Evolutionary conservation across 2,888 invertebrate species (phyloP).

Genomic region (Agrotis ipsilon): DNA sequence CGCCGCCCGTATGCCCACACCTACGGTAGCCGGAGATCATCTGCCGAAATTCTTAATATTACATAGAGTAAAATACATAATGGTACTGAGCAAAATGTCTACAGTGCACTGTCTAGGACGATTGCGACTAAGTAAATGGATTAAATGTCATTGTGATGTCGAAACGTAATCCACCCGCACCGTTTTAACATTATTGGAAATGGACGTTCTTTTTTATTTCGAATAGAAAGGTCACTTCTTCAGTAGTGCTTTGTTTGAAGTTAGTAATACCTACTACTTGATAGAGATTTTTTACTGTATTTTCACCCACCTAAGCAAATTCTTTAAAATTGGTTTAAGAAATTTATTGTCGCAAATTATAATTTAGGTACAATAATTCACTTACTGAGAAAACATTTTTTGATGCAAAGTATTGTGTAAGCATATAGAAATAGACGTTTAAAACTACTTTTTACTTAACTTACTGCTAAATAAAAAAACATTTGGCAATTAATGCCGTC

Average conservation of each 20-base stretch:
- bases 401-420: too few species aligned
- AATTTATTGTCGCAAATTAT: too few species aligned
- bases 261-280: background rate
- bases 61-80: too few species aligned
- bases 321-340: too few species aligned
- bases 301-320: background rate
- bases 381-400: too few species aligned
- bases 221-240: background rate
- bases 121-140: constrained; percentile 47
- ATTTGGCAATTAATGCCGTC: background rate
- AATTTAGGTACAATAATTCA: too few species aligned
- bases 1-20: too few species aligned
- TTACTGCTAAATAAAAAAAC: background rate
- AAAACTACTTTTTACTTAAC: too few species aligned
- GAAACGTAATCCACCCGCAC: constrained; percentile 32
- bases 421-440: too few species aligned
- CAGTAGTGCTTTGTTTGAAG: background rate
- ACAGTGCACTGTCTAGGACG: constrained; percentile 12
- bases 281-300: background rate
- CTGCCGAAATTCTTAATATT: too few species aligned
- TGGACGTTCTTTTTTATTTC: constrained; percentile 4
- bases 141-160: constrained; percentile 55
- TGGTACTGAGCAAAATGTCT: too few species aligned
- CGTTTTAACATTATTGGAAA: constrained; percentile 43
- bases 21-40: too few species aligned